Base-by-base conservation (phyloP, 2,113 vertebrate genomes). In the Apodemus sylvaticus region DNA sequence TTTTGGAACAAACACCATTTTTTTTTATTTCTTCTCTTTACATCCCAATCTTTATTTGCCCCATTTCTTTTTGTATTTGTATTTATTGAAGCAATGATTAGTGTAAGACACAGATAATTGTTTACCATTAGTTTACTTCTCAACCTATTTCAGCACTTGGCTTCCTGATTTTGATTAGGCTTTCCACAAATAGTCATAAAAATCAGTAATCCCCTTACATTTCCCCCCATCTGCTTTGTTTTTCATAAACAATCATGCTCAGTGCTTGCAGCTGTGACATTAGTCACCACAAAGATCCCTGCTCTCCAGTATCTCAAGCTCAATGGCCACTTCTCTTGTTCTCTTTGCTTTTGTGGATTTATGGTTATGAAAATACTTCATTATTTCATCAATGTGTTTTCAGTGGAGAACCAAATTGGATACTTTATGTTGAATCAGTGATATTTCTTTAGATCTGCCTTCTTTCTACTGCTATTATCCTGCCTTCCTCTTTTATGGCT, bases 171-270 rank as follows among this genome's bases (percentile, higher is more conserved):
- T 74, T 8, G 83, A 83, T 31, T 70, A 94, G 55, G 13, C 48
- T 90, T 92, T n/a, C 87, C 53, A 91, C 9, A 77, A 66, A 77
- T 4, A 94, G 22, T 73, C 73, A 70, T 4, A 94, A 92, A 97
- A 87, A 60, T 89, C 34, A 82, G 19, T 55, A 76, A 48, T 89
- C 42, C 53, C 4, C 2, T 2, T 39, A 39, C 1, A 90, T 55
- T 10, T 86, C 29, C n/a, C 2, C 1, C 22, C 64, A 73, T 34
- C 62, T 82, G 94, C 89, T 31, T 45, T 48, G 83, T 53, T 96
- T 96, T 71, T 42, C 66, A 91, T 85, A 73, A 20, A 8, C 51
- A 91, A 88, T 68, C 39, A 45, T 26, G 45, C 79, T 70, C 22
- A 51, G 76, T 70, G 78, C 24, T 86, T 91, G 34, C 68, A 73